Evolutionary conservation across 2,888 invertebrate species (phyloP), one percentile per base, ranked within the genome.

Genomic region (Fissipunctia ypsillon): DNA sequence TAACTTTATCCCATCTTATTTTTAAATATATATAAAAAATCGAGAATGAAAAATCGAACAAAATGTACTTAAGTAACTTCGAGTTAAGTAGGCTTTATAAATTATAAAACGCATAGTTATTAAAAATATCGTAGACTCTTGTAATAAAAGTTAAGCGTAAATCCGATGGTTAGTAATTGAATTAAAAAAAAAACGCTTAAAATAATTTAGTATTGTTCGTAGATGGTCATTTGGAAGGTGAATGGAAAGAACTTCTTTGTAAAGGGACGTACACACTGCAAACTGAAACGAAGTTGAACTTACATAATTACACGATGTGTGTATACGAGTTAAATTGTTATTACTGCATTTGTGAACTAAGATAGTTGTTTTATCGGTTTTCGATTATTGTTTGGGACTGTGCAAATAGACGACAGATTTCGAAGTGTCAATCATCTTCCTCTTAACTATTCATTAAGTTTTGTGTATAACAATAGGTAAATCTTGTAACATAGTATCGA

Each of bases 31-130:
- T 78, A 83, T 87, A 56, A 81, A 91, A 90, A 92, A 93, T 93
- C 93, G 93, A 94, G 92, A 92, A 90, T 79, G 90, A 86, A 90
- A 93, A 94, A 94, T 95, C 93, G 94, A 96, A 95, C 95, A 95
- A 95, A 95, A 95, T 95, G 96, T 96, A 96, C 96, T 96, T 96
- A 96, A 96, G 95, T 95, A 95, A 95, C 91, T 91, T 95, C 91
- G 94, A 92, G 93, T 91, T 95, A 95, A 94, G 95, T 96, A 96
- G 94, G 96, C 96, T 96, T 96, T 95, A 95, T 95, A 96, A 95
- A 95, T 95, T 94, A 94, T 95, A 94, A 91, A 91, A 95, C 93
- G 94, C 95, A 92, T 96, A 95, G 95, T 91, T 93, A 90, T 90
- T 86, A 90, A 92, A 90, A 89, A 91, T 95, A 94, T 94, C 90